Base-by-base conservation (phyloP, 2,888 invertebrate genomes). In the Rapana venosa region DNA sequence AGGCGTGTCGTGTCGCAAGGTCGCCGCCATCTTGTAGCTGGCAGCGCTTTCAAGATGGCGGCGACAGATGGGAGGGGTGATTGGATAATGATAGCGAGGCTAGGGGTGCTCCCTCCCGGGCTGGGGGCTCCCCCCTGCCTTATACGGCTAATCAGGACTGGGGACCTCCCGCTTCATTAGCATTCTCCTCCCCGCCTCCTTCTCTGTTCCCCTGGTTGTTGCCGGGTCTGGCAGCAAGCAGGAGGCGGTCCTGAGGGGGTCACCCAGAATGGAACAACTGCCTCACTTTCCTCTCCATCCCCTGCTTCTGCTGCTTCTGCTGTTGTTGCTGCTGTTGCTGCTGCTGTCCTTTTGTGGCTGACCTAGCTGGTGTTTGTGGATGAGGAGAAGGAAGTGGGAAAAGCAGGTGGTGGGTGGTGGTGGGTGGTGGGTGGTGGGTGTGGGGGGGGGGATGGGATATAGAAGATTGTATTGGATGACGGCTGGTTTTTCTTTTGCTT, bases 51-150 rank as follows among this genome's bases (percentile, higher is more conserved):
- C 89, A 89, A 89, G 85, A 89, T 89, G 89, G 89, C 89, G 89
- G 85, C 85, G 89, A 89, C 89, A 89, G 89, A 89, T 89, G 89
- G 89, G 85, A 13, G 56, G 47, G 61, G 35, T 89, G 83, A 89
- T 89, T 89, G 89, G 89, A 89, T 89, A 89, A 89, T 89, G 89
- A 89, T 89, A 89, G 84, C 89, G 89, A 84, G 74, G 84, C 89
- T 70, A 66, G 74, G 84, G 47, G 70, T 32, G 84, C 15, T n/a
- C 81, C 77, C 89, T 47, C 35, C 32, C 17, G 35, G 56, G 89
- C 56, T n/a, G 85, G 89, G 89, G 85, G 85, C 74, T 74, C 32
- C 30, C 30, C 47, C 47, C n/a, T 15, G n/a, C 88, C 89, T 84
- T 85, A 89, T 85, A 89, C 89, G 74, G 89, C 89, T 89, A 89